Conservation (phyloP, 2,797 vertebrate genomes). For the Mormyrops attenuatus region DNA sequence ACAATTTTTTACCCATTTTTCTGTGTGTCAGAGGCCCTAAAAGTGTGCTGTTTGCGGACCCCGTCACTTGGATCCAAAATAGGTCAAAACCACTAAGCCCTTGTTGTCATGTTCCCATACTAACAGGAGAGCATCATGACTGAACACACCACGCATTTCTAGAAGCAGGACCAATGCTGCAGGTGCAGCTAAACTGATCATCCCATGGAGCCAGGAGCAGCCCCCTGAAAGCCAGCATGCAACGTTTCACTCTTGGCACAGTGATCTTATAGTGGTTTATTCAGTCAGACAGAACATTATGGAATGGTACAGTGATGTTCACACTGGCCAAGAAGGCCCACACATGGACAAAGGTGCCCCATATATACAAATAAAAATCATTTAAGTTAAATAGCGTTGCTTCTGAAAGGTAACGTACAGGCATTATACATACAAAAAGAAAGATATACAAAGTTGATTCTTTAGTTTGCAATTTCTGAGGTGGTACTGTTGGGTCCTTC, state of each 20-base stretch:
- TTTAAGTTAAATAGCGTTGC: conserved; percentile 87
- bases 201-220: neutral
- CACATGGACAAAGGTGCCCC: conserved; percentile 70
- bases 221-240: neutral
- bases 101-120: neutral
- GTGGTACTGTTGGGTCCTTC: conserved; percentile 31
- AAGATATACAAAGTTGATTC: conserved; percentile 65
- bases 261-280: conserved; percentile 51
- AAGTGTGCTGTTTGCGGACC: neutral
- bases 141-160: neutral
- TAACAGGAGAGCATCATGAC: neutral
- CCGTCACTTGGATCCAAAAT: neutral
- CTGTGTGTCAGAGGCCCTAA: neutral
- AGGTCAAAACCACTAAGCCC: neutral
- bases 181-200: neutral
- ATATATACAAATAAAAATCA: conserved; percentile 80
- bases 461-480: conserved; percentile 40
- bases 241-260: neutral
- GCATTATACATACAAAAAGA: conserved; percentile 77
- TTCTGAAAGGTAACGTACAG: conserved; percentile 65
- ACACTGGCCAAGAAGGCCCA: conserved; percentile 60
- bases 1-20: neutral
- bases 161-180: neutral
- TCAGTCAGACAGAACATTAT: conserved; percentile 69
- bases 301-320: conserved; percentile 64